These are phyloP conservation scores for Ibycter americanus DNA, from an alignment of 2,797 vertebrate species.

Conservation along the genomic window DNA sequence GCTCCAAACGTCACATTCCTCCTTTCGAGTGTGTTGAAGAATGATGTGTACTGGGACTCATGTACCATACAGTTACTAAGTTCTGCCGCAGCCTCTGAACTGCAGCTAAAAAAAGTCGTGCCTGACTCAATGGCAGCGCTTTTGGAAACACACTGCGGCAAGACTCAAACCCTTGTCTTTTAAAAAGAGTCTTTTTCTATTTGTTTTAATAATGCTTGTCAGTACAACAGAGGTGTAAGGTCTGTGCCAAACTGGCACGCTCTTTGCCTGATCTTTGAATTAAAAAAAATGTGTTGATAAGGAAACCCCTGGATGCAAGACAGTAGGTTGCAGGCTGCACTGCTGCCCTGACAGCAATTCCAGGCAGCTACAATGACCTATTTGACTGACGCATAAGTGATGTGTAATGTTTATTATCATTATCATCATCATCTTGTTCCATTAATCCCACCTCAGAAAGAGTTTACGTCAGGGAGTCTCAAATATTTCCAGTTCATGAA, in stretches of 20 bases:
- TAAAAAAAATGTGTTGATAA: background rate
- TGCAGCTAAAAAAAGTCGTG: background rate
- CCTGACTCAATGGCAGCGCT: background rate
- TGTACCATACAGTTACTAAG: background rate
- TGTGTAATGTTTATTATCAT: background rate
- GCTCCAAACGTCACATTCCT: background rate
- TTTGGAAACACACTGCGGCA: background rate
- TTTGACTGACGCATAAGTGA: background rate
- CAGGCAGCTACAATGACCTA: background rate
- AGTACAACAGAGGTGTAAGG: background rate
- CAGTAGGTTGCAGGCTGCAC: slow-evolving; percentile 33
- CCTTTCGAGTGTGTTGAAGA: background rate
- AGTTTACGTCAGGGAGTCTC: background rate
- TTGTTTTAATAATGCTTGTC: background rate
- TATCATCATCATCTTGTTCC: background rate
- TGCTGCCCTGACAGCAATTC: background rate
- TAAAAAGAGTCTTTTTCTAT: background rate
- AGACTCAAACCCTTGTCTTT: background rate
- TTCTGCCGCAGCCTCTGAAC: background rate
- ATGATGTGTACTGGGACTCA: background rate
- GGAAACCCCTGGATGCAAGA: background rate
- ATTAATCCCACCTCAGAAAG: background rate
- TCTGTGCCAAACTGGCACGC: background rate
- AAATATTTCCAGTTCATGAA: background rate
- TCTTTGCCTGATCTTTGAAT: background rate